These are phyloP conservation scores for Fringilla coelebs DNA, from an alignment of 2,797 vertebrate genomes.

Conservation along the genomic window DNA sequence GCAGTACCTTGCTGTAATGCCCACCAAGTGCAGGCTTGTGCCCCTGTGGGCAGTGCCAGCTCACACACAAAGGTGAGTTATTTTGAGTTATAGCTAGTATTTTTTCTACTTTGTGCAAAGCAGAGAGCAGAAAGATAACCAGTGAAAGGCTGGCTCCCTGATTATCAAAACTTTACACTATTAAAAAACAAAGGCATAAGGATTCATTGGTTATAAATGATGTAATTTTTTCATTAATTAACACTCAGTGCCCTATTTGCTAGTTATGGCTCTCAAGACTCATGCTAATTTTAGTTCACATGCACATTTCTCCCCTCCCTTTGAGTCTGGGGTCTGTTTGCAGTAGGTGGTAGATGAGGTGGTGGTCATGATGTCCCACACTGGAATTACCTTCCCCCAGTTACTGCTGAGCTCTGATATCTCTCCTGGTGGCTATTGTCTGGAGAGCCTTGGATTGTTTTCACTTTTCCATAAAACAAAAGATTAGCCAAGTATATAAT, in stretches of 20 bases:
- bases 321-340: not conserved
- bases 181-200: not conserved
- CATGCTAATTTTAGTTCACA: not conserved
- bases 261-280: not conserved
- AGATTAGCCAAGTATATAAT: not conserved
- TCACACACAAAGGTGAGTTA: not conserved
- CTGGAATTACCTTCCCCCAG: not conserved
- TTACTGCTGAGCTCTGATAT: not conserved
- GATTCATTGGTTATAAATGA: not conserved
- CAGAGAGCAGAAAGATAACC: not conserved
- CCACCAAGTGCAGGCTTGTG: rapidly evolving
- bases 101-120: not conserved
- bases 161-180: not conserved
- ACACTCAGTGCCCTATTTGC: not conserved
- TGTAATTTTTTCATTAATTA: not conserved
- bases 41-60: not conserved
- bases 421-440: not conserved
- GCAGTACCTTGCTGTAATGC: not conserved
- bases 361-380: too few species aligned
- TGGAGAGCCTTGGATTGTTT: not conserved
- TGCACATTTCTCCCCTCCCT: not conserved
- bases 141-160: not conserved
- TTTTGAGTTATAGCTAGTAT: not conserved
- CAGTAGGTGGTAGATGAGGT: not conserved
- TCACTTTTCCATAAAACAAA: not conserved